Conservation (phyloP, 1,140 invertebrate species). For the Drosophila varians region DNA sequence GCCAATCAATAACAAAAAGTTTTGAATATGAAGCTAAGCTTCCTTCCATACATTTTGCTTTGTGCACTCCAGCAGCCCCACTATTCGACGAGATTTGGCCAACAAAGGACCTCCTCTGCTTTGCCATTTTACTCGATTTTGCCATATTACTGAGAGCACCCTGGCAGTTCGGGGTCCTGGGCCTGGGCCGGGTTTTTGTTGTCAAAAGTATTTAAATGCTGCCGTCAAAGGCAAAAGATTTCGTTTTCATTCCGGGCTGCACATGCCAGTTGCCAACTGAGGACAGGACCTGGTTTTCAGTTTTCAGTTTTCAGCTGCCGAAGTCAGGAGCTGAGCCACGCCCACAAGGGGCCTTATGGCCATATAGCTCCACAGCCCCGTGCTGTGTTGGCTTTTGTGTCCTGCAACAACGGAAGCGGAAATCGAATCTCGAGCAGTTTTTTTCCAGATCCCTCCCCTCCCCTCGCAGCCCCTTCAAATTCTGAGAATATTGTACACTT, state of each 20-base stretch:
- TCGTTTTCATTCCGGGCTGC: slow-evolving; percentile 57
- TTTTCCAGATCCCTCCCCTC: slow-evolving; percentile 24
- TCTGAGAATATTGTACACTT: slow-evolving; percentile 51
- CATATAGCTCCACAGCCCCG: slow-evolving; percentile 11
- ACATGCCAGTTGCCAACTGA: slow-evolving; percentile 64
- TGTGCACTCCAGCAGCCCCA: slow-evolving; percentile 8
- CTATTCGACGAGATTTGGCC: slow-evolving; percentile 18
- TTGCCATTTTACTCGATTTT: slow-evolving; percentile 51
- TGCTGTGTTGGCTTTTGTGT: slow-evolving; percentile 46
- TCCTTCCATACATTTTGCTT: not conserved
- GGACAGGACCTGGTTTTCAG: slow-evolving; percentile 15
- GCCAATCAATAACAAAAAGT: not conserved
- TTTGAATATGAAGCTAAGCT: not conserved
- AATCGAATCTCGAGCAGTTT: slow-evolving; percentile 78
- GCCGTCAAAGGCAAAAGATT: slow-evolving; percentile 66
- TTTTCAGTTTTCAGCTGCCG: slow-evolving; percentile 10
- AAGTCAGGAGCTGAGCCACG: slow-evolving; percentile 15
- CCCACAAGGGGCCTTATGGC: slow-evolving; percentile 18
- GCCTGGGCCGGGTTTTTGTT: slow-evolving; percentile 46
- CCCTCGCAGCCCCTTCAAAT: slow-evolving; percentile 18
- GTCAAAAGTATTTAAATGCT: slow-evolving; percentile 78
- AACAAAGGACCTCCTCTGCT: slow-evolving; percentile 51
- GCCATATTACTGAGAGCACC: slow-evolving; percentile 38
- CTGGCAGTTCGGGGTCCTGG: slow-evolving; percentile 39
- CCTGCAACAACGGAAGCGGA: slow-evolving; percentile 76